phyloP scores from a whole-genome alignment of 2,888 invertebrate genomes.

The Linnaemya tessellans region DNA sequence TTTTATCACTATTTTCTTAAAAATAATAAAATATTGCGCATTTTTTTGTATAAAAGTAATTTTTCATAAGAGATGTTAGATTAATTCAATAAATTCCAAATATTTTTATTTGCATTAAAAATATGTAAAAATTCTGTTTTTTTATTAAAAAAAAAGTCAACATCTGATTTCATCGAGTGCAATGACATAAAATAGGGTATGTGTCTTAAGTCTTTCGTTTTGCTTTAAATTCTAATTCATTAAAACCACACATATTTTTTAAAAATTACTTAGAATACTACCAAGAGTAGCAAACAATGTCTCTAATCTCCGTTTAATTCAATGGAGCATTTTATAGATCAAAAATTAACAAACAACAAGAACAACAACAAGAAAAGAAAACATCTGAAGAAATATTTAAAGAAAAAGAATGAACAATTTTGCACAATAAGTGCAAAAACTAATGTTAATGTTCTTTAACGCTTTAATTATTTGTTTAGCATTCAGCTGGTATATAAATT shows the following conservation, averaged over 20 bases:
- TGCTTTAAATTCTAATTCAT: slow-evolving; percentile 42
- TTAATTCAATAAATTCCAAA: too few species aligned
- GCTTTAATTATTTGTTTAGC: slow-evolving; percentile 53
- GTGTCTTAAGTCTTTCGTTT: slow-evolving; percentile 58
- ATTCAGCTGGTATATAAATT: background rate
- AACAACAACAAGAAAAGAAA: background rate
- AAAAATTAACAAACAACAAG: slow-evolving; percentile 12
- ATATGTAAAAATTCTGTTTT: too few species aligned
- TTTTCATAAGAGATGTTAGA: too few species aligned
- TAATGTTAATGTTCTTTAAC: slow-evolving; percentile 60
- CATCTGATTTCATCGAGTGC: too few species aligned
- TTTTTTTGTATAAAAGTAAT: too few species aligned
- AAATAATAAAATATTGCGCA: too few species aligned
- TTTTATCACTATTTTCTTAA: too few species aligned
- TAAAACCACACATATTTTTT: slow-evolving; percentile 57
- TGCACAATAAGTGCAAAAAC: slow-evolving; percentile 65
- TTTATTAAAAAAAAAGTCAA: too few species aligned
- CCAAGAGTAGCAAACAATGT: background rate
- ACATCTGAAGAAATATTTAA: background rate
- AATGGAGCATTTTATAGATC: slow-evolving; percentile 41
- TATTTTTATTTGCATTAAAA: too few species aligned
- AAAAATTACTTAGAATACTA: slow-evolving; percentile 7
- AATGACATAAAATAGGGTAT: slow-evolving; percentile 28
- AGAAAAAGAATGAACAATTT: slow-evolving; percentile 42
- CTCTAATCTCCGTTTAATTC: slow-evolving; percentile 33